A percentile compares a stretch with the other conserved stretches of the same genome.
These are phyloP conservation scores for Taenaris catops DNA, from an alignment of 2,888 invertebrate species.

Conservation along the genomic window DNA sequence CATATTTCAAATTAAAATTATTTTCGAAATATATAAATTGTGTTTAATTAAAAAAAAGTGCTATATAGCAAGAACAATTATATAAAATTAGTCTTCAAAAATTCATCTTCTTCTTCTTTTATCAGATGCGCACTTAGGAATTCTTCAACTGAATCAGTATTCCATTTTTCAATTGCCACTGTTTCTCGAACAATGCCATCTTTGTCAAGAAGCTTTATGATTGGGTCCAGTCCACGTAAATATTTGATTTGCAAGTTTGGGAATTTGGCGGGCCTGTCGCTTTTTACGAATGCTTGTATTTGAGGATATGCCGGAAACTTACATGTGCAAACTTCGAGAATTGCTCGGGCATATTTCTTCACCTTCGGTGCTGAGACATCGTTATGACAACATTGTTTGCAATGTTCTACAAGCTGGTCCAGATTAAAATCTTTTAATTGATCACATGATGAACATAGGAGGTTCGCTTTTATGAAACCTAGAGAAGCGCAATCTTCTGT, in stretches of 20 bases:
- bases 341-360: slow-evolving; percentile 93
- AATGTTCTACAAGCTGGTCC: slow-evolving; percentile 83
- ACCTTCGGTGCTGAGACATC: slow-evolving; percentile 83
- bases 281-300: slow-evolving; percentile 98
- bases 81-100: slow-evolving; percentile 81
- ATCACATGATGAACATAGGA: slow-evolving; percentile 94
- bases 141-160: slow-evolving; percentile 98
- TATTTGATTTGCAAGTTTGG: slow-evolving; percentile 96
- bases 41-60: too few relatives aligned
- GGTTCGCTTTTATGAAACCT: slow-evolving; percentile 92
- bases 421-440: slow-evolving; percentile 88
- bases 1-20: too few relatives aligned
- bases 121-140: slow-evolving; percentile 94
- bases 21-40: too few relatives aligned
- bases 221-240: slow-evolving; percentile 95
- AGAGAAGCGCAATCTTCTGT: slow-evolving; percentile 91
- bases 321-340: slow-evolving; percentile 98
- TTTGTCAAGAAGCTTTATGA: slow-evolving; percentile 93
- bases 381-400: slow-evolving; percentile 89
- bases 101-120: slow-evolving; percentile 78
- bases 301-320: slow-evolving; percentile 99
- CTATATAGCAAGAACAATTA: too few relatives aligned
- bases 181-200: slow-evolving; percentile 91
- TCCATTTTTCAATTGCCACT: slow-evolving; percentile 98
- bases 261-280: slow-evolving; percentile 93